Evolutionary conservation across 1,140 invertebrate species (phyloP).

Genomic region (Bilobella aurantiaca): DNA sequence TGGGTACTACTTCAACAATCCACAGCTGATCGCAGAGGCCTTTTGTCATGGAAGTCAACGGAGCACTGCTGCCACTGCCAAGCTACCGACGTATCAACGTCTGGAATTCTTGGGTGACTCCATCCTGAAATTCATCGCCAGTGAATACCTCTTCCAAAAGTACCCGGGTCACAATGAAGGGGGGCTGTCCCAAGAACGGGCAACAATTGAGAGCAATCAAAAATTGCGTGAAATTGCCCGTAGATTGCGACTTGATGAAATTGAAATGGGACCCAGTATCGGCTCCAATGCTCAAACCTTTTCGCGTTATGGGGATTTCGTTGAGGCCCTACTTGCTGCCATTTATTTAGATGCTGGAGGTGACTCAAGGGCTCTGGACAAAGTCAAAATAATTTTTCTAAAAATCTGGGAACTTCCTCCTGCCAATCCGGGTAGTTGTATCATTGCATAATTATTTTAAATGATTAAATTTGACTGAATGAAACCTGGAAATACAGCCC

Average conservation of each 20-base stretch:
- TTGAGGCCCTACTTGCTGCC: slow-evolving; percentile 9
- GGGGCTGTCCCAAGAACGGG: not conserved
- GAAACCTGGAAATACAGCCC: too few relatives aligned
- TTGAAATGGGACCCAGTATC: not conserved
- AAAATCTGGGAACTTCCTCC: not conserved
- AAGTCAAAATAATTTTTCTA: slow-evolving; percentile 2
- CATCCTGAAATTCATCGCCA: slow-evolving; percentile 10
- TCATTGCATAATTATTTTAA: not conserved
- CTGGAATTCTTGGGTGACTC: slow-evolving; percentile 17
- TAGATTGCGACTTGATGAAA: not conserved
- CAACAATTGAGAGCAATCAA: not conserved
- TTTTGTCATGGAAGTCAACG: not conserved
- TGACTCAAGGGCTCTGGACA: not conserved
- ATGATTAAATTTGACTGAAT: not conserved
- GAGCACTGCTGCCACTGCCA: not conserved
- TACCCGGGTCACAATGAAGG: not conserved
- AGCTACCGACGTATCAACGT: slow-evolving; percentile 7
- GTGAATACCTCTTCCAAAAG: slow-evolving; percentile 1
- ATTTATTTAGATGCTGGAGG: slow-evolving; percentile 9
- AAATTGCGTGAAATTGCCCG: not conserved
- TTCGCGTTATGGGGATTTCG: not conserved
- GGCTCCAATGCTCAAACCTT: not conserved
- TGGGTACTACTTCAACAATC: not conserved
- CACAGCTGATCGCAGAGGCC: not conserved
- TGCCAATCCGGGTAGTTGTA: not conserved